Conservation (phyloP, 2,888 invertebrate species). For the Papilio elwesi region DNA sequence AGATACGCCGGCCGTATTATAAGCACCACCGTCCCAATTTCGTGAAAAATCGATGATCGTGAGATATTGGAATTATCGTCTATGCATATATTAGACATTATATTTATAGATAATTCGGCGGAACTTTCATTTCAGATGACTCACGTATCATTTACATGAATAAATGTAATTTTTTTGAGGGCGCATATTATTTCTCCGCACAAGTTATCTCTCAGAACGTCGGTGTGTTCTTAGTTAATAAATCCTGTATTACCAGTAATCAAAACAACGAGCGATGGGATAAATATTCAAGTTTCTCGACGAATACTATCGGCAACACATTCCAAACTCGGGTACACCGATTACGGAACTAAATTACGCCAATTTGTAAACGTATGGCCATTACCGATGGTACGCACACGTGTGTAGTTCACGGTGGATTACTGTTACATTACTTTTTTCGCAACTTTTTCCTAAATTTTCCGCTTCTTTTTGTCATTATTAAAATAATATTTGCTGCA, state of each 20-base stretch:
- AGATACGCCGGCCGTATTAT: neutral
- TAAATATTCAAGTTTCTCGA: slow-evolving; percentile 34
- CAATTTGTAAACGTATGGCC: slow-evolving; percentile 23
- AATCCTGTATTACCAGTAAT: slow-evolving; percentile 29
- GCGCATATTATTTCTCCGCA: slow-evolving; percentile 16
- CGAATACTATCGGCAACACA: slow-evolving; percentile 31
- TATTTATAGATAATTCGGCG: neutral
- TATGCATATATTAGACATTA: slow-evolving; percentile 20
- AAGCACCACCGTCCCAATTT: neutral
- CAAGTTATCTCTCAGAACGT: slow-evolving; percentile 13
- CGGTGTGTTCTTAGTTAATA: slow-evolving; percentile 20
- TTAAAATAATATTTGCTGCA: too few relatives aligned
- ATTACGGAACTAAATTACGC: slow-evolving; percentile 24
- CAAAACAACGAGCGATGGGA: slow-evolving; percentile 23
- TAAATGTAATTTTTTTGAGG: slow-evolving; percentile 17
- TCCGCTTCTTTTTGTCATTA: too few relatives aligned
- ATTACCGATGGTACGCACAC: neutral
- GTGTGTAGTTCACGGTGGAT: slow-evolving; percentile 10
- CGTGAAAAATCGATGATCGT: neutral
- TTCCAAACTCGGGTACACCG: slow-evolving; percentile 24
- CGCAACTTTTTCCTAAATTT: neutral
- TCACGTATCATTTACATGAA: slow-evolving; percentile 20
- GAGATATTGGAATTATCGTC: slow-evolving; percentile 7
- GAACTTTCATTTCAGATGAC: slow-evolving; percentile 23
- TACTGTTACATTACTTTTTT: slow-evolving; percentile 16